Conservation (phyloP, 2,888 invertebrate species). For the Melipona bicolor region DNA sequence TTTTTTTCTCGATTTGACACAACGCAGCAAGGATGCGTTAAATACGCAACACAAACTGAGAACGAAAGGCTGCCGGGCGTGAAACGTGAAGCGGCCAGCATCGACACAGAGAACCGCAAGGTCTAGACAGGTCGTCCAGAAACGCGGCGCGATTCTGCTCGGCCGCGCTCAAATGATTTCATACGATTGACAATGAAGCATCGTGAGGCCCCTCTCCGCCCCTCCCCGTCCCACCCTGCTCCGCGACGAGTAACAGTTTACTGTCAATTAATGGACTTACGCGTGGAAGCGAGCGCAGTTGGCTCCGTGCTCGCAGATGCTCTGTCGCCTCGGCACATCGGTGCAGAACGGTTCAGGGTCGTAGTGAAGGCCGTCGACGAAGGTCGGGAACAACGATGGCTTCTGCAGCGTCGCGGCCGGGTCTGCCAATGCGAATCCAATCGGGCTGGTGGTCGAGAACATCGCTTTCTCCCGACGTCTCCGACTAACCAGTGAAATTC, state of each 20-base stretch:
- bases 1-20: background rate
- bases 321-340: slow-evolving; percentile 75
- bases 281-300: slow-evolving; percentile 79
- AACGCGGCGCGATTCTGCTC: slow-evolving; percentile 30
- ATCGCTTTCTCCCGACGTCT: slow-evolving; percentile 76
- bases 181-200: slow-evolving; percentile 32
- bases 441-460: slow-evolving; percentile 76
- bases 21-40: background rate
- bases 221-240: background rate
- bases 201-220: background rate
- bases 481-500: slow-evolving; percentile 69
- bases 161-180: slow-evolving; percentile 31
- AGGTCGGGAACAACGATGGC: slow-evolving; percentile 83
- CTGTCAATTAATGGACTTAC: slow-evolving; percentile 67
- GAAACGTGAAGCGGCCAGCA: background rate
- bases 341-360: slow-evolving; percentile 81
- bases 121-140: slow-evolving; percentile 34
- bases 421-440: slow-evolving; percentile 79
- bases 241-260: slow-evolving; percentile 4
- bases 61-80: background rate
- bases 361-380: slow-evolving; percentile 83
- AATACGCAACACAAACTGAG: slow-evolving; percentile 1
- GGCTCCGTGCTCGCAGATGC: slow-evolving; percentile 79
- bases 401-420: slow-evolving; percentile 82
- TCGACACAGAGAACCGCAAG: slow-evolving; percentile 12